These are phyloP conservation scores for Menidia menidia DNA, from an alignment of 2,797 vertebrate species.

Conservation along the genomic window DNA sequence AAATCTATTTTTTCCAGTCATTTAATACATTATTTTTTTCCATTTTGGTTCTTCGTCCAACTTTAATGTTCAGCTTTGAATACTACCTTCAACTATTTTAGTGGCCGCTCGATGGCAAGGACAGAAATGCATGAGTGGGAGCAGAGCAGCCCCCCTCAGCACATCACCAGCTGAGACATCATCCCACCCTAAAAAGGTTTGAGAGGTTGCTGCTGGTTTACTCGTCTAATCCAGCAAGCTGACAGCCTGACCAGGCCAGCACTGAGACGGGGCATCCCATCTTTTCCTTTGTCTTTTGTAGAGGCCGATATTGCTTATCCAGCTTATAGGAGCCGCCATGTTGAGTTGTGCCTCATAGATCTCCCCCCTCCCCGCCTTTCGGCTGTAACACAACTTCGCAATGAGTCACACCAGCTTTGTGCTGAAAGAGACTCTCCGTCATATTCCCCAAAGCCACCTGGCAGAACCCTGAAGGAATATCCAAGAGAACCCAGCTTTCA, in stretches of 20 bases:
- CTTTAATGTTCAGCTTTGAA: no score
- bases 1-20: no score
- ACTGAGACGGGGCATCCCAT: slow-evolving; percentile 15
- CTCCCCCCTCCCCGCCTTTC: background rate
- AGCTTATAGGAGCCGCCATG: background rate
- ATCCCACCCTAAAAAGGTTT: slow-evolving; percentile 25
- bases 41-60: no score
- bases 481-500: background rate
- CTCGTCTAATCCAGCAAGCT: slow-evolving; percentile 57
- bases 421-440: slow-evolving; percentile 16
- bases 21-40: no score
- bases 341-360: background rate
- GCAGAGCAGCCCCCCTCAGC: background rate
- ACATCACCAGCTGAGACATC: slow-evolving; percentile 23
- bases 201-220: slow-evolving; percentile 63
- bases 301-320: slow-evolving; percentile 10
- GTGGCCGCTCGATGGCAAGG: no score
- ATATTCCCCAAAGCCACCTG: slow-evolving; percentile 6
- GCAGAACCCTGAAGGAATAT: slow-evolving; percentile 11
- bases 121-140: background rate
- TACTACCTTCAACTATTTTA: background rate
- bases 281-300: slow-evolving; percentile 3
- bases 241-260: slow-evolving; percentile 56
- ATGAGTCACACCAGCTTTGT: slow-evolving; percentile 4
- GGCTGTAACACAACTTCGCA: slow-evolving; percentile 10